Base-by-base conservation (phyloP, 2,888 invertebrate genomes). In the Tricholauxania praeusta region DNA sequence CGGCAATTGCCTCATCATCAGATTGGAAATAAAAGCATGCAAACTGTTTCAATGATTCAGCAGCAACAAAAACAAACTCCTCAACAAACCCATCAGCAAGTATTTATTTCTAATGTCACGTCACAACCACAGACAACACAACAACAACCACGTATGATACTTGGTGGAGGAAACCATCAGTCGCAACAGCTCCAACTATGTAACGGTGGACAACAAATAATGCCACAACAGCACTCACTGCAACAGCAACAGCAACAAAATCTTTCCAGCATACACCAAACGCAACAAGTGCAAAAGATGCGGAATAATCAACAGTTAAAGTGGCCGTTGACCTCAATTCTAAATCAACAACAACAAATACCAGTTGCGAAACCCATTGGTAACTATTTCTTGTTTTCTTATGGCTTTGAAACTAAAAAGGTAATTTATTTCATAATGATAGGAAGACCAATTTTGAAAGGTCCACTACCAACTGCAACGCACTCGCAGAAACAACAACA, bases 371-470 rank as follows among this genome's bases (percentile, higher is more conserved):
- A 83, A 72, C 82, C 84, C 70, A 82, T 84, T 72, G 84, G 84
- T 81, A 79, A 76, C 57, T 72, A 51, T 47, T 57, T 28, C 28
- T 2, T 19, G 1, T n/a, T 28, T 55, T 14, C 19, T 12, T 15
- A 59, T 65, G 39, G 10, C 7, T 59, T 19, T 55, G 32, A 22
- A 52, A n/a, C 28, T 39, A 39, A n/a, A 17, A 12, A 47, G 15
- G 19, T 12, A 12, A 47, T 10, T 17, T 19, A n/a, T 48, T 66
- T 17, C 6, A 15, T 65, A 39, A 55, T 76, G 69, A n/a, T 52
- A 87, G 87, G 87, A 39, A 84, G 87, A 17, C 87, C 87, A 14
- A 87, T 87, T 73, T 74, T 87, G 14, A 87, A 87, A 78, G 87
- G 87, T 64, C 80, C 83, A 15, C 74, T 82, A 10, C 75, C 78